Conservation (phyloP, 2,797 vertebrate species). For the Anguilla marmorata region DNA sequence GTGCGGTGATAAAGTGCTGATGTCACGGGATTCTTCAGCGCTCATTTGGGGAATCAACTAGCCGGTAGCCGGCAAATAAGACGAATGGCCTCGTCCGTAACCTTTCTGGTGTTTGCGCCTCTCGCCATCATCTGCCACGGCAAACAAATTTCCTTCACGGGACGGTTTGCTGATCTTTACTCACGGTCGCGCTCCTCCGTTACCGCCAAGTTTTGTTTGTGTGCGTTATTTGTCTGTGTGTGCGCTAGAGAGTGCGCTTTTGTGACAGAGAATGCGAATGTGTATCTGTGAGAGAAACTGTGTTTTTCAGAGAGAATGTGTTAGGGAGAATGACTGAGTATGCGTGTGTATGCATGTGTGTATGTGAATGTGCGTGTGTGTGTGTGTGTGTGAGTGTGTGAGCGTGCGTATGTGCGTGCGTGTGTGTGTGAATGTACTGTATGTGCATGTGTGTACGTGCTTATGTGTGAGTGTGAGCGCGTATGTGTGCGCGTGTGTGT, state of each 20-base stretch:
- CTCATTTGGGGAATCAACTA: constrained; percentile 75
- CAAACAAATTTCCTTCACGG: constrained; percentile 52
- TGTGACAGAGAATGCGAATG: background rate
- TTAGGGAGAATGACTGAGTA: background rate
- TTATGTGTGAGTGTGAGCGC: background rate
- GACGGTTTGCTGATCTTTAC: constrained; percentile 59
- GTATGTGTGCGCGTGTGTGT: background rate
- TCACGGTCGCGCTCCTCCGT: constrained; percentile 56
- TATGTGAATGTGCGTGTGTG: background rate
- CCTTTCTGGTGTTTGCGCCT: constrained; percentile 69
- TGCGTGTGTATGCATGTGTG: constrained; percentile 9
- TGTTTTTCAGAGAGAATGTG: no score
- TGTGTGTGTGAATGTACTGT: background rate
- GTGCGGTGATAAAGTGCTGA: constrained; percentile 70
- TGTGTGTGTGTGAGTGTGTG: no score
- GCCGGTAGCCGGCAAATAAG: constrained; percentile 69
- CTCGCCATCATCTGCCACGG: constrained; percentile 65
- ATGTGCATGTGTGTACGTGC: background rate
- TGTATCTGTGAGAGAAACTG: background rate
- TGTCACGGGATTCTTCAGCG: constrained; percentile 68
- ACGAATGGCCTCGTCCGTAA: constrained; percentile 71
- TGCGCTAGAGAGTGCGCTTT: background rate
- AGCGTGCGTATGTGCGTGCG: no score
- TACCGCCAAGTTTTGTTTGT: constrained; percentile 27
- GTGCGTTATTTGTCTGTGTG: background rate